These are phyloP conservation scores for Stenichneumon culpator DNA, from an alignment of 2,888 invertebrate species.

Conservation along the genomic window DNA sequence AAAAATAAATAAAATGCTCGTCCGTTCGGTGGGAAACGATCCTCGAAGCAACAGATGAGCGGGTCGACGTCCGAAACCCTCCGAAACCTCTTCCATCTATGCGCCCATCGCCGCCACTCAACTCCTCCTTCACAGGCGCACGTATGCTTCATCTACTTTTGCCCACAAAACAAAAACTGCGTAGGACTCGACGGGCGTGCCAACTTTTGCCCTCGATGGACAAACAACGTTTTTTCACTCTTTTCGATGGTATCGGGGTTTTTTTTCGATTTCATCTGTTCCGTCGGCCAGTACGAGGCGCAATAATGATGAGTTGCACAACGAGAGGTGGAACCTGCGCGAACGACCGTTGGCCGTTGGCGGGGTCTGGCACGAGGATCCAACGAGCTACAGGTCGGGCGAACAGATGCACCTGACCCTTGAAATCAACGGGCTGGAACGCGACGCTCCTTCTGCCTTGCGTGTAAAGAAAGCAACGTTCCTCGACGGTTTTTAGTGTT, in stretches of 20 bases:
- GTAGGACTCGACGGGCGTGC: slow-evolving; percentile 65
- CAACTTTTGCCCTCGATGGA: slow-evolving; percentile 51
- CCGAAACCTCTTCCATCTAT: slow-evolving; percentile 57
- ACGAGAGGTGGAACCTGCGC: slow-evolving; percentile 38
- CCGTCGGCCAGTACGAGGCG: slow-evolving; percentile 1
- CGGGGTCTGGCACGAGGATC: slow-evolving; percentile 39
- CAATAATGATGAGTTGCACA: slow-evolving; percentile 54
- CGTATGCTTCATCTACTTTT: slow-evolving; percentile 69
- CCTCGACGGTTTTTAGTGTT: not conserved
- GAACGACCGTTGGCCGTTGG: slow-evolving; percentile 52
- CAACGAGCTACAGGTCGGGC: slow-evolving; percentile 52
- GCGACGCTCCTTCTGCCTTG: not conserved
- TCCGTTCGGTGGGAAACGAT: not conserved
- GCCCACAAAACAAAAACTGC: slow-evolving; percentile 59
- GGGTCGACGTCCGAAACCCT: slow-evolving; percentile 78
- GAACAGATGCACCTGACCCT: slow-evolving; percentile 59
- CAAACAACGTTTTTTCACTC: slow-evolving; percentile 10
- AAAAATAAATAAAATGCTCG: not conserved
- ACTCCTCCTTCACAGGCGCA: slow-evolving; percentile 62
- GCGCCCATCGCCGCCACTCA: slow-evolving; percentile 43
- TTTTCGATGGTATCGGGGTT: not conserved
- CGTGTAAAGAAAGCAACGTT: not conserved
- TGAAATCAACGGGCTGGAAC: slow-evolving; percentile 13
- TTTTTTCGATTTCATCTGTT: slow-evolving; percentile 31
- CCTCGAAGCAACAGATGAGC: slow-evolving; percentile 79